Evolutionary conservation across 2,888 invertebrate species (phyloP).

Genomic region (Caenorhabditis macrosperma): DNA sequence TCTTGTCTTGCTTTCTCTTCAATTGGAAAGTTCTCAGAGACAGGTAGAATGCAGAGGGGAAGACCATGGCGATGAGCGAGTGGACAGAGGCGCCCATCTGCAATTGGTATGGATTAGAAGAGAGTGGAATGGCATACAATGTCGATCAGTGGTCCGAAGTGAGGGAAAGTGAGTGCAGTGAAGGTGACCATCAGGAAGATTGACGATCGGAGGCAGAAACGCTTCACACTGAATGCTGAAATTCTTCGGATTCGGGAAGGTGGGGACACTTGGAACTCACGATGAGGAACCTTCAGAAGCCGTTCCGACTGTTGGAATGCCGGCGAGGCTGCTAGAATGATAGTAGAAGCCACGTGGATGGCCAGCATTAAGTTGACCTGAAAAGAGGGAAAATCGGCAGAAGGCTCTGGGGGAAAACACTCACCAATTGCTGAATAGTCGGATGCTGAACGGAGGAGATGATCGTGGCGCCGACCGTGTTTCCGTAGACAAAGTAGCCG

Average conservation of each 20-base stretch:
- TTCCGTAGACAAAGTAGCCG: constrained; percentile 59
- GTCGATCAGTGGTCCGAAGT: constrained; percentile 75
- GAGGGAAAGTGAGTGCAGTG: constrained; percentile 71
- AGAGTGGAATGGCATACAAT: no score
- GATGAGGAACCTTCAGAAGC: constrained; percentile 68
- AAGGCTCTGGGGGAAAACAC: not conserved
- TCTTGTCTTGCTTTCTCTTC: constrained; percentile 11
- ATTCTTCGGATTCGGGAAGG: not conserved
- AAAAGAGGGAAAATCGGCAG: not conserved
- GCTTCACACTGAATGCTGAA: constrained; percentile 57
- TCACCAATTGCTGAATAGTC: constrained; percentile 63
- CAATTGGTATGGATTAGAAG: no score
- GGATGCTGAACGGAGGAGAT: constrained; percentile 60
- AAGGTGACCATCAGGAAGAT: constrained; percentile 68
- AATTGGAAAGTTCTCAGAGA: constrained; percentile 48
- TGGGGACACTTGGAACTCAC: constrained; percentile 41
- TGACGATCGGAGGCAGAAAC: constrained; percentile 69
- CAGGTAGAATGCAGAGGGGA: constrained; percentile 66
- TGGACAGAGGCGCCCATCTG: constrained; percentile 66
- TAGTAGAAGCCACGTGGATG: constrained; percentile 76
- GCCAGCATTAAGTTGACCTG: constrained; percentile 76
- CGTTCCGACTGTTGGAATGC: constrained; percentile 76
- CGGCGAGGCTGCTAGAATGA: constrained; percentile 75
- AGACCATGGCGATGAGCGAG: constrained; percentile 60
- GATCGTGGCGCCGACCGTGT: constrained; percentile 57